A percentile compares a stretch with the other conserved stretches of the same genome.
These are phyloP conservation scores for Chaitophorus viminalis DNA, from an alignment of 2,888 invertebrate genomes.

Conservation along the genomic window DNA sequence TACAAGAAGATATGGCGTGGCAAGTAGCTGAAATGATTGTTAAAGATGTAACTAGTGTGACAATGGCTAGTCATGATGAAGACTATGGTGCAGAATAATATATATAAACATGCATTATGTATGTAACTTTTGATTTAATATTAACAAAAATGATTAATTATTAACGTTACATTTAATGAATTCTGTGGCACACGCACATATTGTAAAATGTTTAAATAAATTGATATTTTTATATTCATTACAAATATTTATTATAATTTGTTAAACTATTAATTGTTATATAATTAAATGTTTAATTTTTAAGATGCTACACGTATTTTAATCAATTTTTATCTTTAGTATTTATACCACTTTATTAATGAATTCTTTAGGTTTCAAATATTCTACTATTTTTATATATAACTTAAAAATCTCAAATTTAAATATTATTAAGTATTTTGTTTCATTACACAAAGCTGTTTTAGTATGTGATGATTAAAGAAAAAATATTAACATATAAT, in stretches of 20 bases:
- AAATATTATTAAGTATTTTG: neutral
- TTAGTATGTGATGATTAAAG: neutral
- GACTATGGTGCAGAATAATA: slow-evolving; percentile 57
- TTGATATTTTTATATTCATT: slow-evolving; percentile 47
- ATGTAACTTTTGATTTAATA: slow-evolving; percentile 7
- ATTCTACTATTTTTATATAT: neutral
- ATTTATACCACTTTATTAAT: slow-evolving; percentile 42
- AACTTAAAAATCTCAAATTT: neutral
- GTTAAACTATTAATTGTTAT: slow-evolving; percentile 52
- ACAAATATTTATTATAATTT: slow-evolving; percentile 49
- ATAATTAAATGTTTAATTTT: slow-evolving; percentile 51
- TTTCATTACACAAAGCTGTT: neutral
- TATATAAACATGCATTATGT: neutral
- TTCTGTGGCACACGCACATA: neutral
- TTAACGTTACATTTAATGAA: no score
- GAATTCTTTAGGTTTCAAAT: neutral
- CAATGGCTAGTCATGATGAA: slow-evolving; percentile 70
- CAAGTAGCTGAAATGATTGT: slow-evolving; percentile 97
- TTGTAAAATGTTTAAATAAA: slow-evolving; percentile 31
- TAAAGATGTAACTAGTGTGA: slow-evolving; percentile 90
- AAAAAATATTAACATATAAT: neutral
- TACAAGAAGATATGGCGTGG: slow-evolving; percentile 96
- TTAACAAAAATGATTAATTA: neutral
- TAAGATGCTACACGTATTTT: slow-evolving; percentile 20
- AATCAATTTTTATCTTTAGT: slow-evolving; percentile 13